Evolutionary conservation across 2,888 invertebrate species (phyloP), one percentile per base, ranked within the genome.

Genomic region (Copidosoma aretas): DNA sequence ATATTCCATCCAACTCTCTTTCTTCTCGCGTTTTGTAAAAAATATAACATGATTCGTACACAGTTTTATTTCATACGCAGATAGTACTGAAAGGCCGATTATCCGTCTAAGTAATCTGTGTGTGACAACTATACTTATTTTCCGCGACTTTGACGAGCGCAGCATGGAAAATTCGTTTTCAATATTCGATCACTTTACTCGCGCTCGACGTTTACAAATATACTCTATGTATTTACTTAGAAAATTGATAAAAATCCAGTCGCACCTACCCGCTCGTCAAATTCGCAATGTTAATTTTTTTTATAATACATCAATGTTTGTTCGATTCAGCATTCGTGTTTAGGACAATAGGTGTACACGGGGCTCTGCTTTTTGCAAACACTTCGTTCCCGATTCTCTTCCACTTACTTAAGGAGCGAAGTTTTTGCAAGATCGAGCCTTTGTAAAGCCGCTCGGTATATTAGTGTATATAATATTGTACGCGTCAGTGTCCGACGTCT

Each of bases 1-100:
- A 32, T 8, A 32, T 8, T 8, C 3, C 8, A 3, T 8, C 3
- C 3, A 3, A 32, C 24, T 54, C n/a, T 32, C 32, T 19, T 32
- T 57, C 24, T 21, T 49, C 49, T 49, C 80, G 82, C 80, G 80
- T 80, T 82, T 46, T 82, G 82, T 83, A 83, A 82, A 83, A 82
- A 83, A 83, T 83, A 83, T 83, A 83, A 83, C 82, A 79, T 81
- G 81, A 81, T 82, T 82, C 80, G 78, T 82, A 82, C 81, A 80
- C 80, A 82, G 81, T 82, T n/a, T n/a, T n/a, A n/a, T n/a, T 82
- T 81, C 77, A 81, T 82, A 82, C 79, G 81, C 82, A 82, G 81
- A 80, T 71, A 82, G 82, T 81, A 82, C 80, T 80, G 80, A 82
- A 82, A 82, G 82, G 82, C 83, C 82, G 82, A 82, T 80, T 76